Evolutionary conservation across 1,140 invertebrate species (phyloP).

Genomic region (Euwallacea similis): DNA sequence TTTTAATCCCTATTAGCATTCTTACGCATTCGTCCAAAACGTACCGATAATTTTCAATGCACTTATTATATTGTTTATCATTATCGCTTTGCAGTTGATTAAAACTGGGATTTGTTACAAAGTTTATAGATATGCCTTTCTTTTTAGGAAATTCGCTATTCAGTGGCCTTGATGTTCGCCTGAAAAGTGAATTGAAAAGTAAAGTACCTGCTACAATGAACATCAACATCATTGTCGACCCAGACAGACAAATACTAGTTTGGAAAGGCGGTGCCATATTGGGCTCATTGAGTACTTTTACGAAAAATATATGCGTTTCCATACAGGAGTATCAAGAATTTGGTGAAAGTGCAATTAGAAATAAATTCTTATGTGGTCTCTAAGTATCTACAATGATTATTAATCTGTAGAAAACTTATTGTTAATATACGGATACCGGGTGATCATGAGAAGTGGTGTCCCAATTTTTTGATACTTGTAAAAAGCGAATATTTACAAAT

Average conservation of each 20-base stretch:
- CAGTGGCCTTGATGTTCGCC: slow-evolving; percentile 18
- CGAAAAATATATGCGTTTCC: slow-evolving; percentile 30
- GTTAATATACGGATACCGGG: too few relatives aligned
- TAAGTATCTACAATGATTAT: not conserved
- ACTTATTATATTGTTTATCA: too few relatives aligned
- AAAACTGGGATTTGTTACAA: too few relatives aligned
- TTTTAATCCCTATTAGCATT: too few relatives aligned
- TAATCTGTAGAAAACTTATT: too few relatives aligned
- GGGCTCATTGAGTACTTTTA: slow-evolving; percentile 28
- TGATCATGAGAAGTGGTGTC: too few relatives aligned
- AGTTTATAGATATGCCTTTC: not conserved
- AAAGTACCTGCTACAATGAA: slow-evolving; percentile 30
- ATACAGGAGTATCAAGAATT: slow-evolving; percentile 27
- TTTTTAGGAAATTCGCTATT: slow-evolving; percentile 24
- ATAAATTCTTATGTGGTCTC: slow-evolving; percentile 23
- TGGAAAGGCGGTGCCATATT: slow-evolving; percentile 35
- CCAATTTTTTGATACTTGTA: too few relatives aligned
- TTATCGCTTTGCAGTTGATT: too few relatives aligned
- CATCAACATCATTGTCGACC: slow-evolving; percentile 22
- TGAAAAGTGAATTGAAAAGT: slow-evolving; percentile 24
- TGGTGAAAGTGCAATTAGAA: slow-evolving; percentile 16
- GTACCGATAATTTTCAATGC: too few relatives aligned
- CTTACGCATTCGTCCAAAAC: too few relatives aligned
- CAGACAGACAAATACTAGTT: slow-evolving; percentile 26
- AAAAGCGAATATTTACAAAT: too few relatives aligned